These are phyloP conservation scores for Luidia sarsii DNA, from an alignment of 53 echinoderm and acorn worm species.

Conservation along the genomic window DNA sequence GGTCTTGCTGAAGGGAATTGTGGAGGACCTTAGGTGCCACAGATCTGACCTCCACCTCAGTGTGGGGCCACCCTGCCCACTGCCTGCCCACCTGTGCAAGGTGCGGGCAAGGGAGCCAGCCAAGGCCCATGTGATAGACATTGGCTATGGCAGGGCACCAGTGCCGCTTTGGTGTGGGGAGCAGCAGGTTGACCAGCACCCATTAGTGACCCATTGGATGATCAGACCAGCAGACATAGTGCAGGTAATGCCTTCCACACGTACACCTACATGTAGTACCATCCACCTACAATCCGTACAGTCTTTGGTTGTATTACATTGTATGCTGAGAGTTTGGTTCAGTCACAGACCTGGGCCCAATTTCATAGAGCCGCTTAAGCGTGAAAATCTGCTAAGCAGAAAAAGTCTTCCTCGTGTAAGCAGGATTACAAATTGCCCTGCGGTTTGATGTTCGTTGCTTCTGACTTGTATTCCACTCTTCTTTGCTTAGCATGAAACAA, in stretches of 20 bases:
- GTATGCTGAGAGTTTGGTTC: no score
- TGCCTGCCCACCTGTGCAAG: neutral
- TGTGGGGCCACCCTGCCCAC: constrained; percentile 52
- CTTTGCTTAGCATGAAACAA: no score
- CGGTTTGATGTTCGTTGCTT: no score
- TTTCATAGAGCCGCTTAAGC: no score
- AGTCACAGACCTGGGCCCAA: no score
- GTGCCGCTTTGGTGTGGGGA: constrained; percentile 43
- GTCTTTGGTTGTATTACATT: no score
- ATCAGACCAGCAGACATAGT: neutral
- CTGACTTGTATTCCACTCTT: no score
- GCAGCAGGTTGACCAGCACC: constrained; percentile 2
- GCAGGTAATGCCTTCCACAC: constrained; percentile 4
- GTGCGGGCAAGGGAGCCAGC: neutral
- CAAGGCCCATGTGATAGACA: constrained; percentile 48
- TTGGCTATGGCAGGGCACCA: neutral
- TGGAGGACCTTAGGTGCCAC: neutral
- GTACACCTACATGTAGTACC: no score
- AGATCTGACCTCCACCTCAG: neutral
- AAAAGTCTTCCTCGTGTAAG: no score
- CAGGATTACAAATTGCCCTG: no score
- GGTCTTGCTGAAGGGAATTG: neutral
- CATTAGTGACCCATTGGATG: constrained; percentile 34
- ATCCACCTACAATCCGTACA: no score
- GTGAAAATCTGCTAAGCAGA: no score